These are phyloP conservation scores for Danio albolineatus DNA, from an alignment of 2,797 vertebrate genomes.

Conservation along the genomic window DNA sequence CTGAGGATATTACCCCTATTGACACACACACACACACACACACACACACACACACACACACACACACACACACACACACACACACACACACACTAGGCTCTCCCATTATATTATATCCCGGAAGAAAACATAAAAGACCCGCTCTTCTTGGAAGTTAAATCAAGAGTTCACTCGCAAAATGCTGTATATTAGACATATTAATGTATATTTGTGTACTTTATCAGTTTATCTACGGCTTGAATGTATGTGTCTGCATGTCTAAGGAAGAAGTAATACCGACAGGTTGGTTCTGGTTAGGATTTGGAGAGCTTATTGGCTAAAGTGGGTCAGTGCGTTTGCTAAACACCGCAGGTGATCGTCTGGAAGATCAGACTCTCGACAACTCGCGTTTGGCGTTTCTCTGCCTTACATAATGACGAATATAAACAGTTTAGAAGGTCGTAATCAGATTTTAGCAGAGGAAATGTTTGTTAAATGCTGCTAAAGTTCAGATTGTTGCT, in stretches of 20 bases:
- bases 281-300: conserved; percentile 60
- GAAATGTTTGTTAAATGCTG: background rate
- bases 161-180: too few species aligned
- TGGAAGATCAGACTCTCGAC: conserved; percentile 36
- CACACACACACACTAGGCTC: too few species aligned
- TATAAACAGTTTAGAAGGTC: background rate
- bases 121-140: conserved; percentile 22
- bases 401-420: conserved; percentile 32
- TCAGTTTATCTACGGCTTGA: background rate
- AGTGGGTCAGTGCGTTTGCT: conserved; percentile 68
- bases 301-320: conserved; percentile 69
- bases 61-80: too few species aligned
- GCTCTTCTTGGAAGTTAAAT: conserved; percentile 10
- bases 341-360: conserved; percentile 52
- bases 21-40: too few species aligned
- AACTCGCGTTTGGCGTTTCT: conserved; percentile 24
- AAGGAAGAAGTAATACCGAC: conserved; percentile 48
- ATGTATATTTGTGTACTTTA: background rate
- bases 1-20: conserved; percentile 16
- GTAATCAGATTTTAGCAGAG: conserved; percentile 15
- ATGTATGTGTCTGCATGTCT: conserved; percentile 19
- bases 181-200: background rate
- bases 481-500: background rate
- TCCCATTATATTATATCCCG: background rate
- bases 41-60: too few species aligned